phyloP scores from a whole-genome alignment of 23 tunicate genomes.

The Diplosoma virens region DNA sequence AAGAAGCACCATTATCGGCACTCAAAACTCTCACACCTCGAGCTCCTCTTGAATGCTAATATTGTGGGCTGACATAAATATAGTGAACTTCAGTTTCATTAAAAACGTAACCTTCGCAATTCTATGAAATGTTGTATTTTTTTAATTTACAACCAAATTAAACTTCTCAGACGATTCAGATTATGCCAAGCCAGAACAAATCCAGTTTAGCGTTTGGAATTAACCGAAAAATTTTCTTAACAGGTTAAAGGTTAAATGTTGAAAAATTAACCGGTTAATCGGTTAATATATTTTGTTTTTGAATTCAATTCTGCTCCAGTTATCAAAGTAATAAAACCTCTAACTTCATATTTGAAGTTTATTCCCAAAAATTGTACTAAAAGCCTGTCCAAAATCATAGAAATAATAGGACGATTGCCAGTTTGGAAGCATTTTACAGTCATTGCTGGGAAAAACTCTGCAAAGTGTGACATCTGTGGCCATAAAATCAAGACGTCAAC shows the following conservation, averaged over 20 bases:
- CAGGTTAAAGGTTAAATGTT: too few relatives aligned
- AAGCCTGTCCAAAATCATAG: conserved; percentile 10
- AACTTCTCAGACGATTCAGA: too few relatives aligned
- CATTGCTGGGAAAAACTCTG: conserved; percentile 30
- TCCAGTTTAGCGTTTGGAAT: neutral
- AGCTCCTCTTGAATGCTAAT: too few relatives aligned
- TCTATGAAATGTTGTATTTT: too few relatives aligned
- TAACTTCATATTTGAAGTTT: neutral
- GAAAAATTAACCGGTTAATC: too few relatives aligned
- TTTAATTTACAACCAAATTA: too few relatives aligned
- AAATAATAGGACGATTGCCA: conserved; percentile 18
- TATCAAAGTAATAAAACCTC: neutral
- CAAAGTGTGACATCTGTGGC: conserved; percentile 30
- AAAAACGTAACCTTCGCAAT: too few relatives aligned
- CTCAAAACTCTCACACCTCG: too few relatives aligned
- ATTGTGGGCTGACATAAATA: too few relatives aligned
- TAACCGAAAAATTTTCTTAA: neutral
- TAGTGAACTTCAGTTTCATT: too few relatives aligned
- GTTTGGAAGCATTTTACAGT: conserved; percentile 27
- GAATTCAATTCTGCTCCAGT: neutral
- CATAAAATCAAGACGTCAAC: conserved; percentile 29
- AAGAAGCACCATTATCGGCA: too few relatives aligned
- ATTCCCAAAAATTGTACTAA: neutral
- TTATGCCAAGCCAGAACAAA: too few relatives aligned
- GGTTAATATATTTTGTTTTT: neutral